Base-by-base conservation (phyloP, 2,888 invertebrate species). In the Apodemia zela region DNA sequence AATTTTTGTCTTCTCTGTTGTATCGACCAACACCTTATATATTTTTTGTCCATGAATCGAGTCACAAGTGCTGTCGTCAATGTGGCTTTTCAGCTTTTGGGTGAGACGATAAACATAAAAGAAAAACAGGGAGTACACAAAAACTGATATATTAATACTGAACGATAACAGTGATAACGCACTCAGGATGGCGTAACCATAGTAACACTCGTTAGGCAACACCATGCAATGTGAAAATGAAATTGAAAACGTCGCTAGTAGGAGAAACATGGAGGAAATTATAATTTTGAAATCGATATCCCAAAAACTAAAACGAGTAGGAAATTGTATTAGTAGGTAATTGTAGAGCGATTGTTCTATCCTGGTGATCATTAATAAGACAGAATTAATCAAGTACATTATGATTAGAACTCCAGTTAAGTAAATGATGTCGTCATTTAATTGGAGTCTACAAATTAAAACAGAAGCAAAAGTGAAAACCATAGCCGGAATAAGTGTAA, bases 231-330 rank as follows among this genome's bases (percentile, higher is more conserved):
- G 21, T 11, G 11, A 51, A 8, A 18, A 11, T 11, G 49, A 18
- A 51, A 51, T 18, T 18, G 11, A 11, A 18, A 51, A 51, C 11
- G 18, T 51, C 18, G 11, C 21, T 0, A 51, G 6, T 10, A 51
- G 18, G 0, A 51, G 17, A 3, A 54, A 57, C 11, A 45, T 17
- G 58, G 54, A 65, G 57, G 45, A 65, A 49, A 42, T 57, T 60
- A 63, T 66, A 63, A 67, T 66, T 65, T 63, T 67, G 62, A 61
- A 65, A 64, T 63, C 60, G 25, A 21, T 59, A 59, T 59, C 60
- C 64, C 62, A 67, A 66, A 66, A 68, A 65, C 69, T 21, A 18
- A 51, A 18, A 18, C 18, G 21, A 10, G 17, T 51, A 6, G 8
- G 8, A 18, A 49, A 51, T 11, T 2, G 17, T n/a, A n/a, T n/a